Evolutionary conservation across 2,797 vertebrate species (phyloP).

Genomic region (Sebastes variabilis): DNA sequence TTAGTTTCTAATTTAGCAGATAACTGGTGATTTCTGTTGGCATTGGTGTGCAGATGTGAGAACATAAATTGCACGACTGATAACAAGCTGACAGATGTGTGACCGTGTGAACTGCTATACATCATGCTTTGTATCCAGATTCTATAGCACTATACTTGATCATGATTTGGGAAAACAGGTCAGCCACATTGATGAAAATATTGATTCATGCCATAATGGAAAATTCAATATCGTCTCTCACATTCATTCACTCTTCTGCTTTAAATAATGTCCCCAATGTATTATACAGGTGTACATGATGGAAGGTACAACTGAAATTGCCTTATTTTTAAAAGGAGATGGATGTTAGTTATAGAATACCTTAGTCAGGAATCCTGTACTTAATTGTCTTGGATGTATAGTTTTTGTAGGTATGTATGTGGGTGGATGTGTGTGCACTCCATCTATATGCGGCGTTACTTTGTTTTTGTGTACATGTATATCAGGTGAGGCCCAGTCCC

Average conservation of each 20-base stretch:
- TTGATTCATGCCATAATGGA: slow-evolving; percentile 30
- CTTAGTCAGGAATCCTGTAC: too few relatives aligned
- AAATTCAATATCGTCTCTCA: slow-evolving; percentile 24
- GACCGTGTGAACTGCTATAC: not conserved
- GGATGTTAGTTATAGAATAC: too few relatives aligned
- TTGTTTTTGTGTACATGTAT: too few relatives aligned
- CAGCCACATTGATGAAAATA: slow-evolving; percentile 31
- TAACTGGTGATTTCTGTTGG: not conserved
- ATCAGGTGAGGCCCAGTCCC: too few relatives aligned
- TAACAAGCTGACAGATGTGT: not conserved
- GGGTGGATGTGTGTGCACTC: too few relatives aligned
- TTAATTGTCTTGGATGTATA: too few relatives aligned
- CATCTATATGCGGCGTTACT: too few relatives aligned
- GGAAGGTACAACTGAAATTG: too few relatives aligned
- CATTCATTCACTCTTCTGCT: not conserved
- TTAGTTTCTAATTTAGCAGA: not conserved
- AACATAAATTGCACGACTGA: not conserved
- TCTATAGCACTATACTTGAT: not conserved
- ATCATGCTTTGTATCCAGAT: not conserved
- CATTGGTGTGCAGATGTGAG: not conserved
- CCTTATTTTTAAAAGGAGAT: too few relatives aligned
- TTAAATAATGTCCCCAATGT: not conserved
- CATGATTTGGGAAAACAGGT: slow-evolving; percentile 12
- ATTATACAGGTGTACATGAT: too few relatives aligned
- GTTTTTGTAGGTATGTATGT: too few relatives aligned